Base-by-base conservation (phyloP, 2,113 vertebrate genomes). In the Hemibagrus wyckioides region DNA sequence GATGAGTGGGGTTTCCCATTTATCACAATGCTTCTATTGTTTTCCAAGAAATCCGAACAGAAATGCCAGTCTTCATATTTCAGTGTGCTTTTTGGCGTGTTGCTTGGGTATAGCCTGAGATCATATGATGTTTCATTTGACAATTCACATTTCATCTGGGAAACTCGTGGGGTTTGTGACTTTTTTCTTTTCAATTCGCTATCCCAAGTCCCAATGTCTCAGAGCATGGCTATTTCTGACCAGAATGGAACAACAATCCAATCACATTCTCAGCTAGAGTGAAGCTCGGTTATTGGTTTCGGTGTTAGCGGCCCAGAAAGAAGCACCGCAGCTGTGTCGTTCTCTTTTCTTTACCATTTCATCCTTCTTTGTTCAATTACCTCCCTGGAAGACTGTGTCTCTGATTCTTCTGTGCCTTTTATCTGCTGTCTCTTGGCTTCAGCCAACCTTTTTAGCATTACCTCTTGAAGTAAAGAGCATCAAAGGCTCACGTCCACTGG, bases 361-460 rank as follows among this genome's bases (percentile, higher is more conserved):
- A 80, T 33, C 48, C 10, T 84, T 21, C 54, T 52, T 80, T 10
- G 3, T 84, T 87, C 65, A 87, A 81, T 87, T 89, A 87, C 75
- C n/a, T 54, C 19, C 73, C 61, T 67, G 73, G 83, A 84, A 71
- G 75, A 7, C 82, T 69, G 65, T 77, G n/a, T 63, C 33, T n/a
- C 28, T 33, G 81, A 87, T 57, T 89, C 61, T 30, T 21, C 48
- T 80, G 28, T 69, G 44, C 73, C 48, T 88, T 90, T 85, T 87
- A 89, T 85, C 84, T 25, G 67, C 56, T 13, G 10, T 63, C 19
- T 56, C 30, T 83, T n/a, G 30, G 41, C 82, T 87, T 83, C 23
- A 83, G 48, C 3, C 56, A 63, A 50, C 57, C 83, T 80, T 65
- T 76, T 63, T 4, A 80, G 50, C 41, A 41, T 28, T 36, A 19